These are phyloP conservation scores for Toxostoma redivivum DNA, from an alignment of 2,113 vertebrate genomes.

Conservation along the genomic window DNA sequence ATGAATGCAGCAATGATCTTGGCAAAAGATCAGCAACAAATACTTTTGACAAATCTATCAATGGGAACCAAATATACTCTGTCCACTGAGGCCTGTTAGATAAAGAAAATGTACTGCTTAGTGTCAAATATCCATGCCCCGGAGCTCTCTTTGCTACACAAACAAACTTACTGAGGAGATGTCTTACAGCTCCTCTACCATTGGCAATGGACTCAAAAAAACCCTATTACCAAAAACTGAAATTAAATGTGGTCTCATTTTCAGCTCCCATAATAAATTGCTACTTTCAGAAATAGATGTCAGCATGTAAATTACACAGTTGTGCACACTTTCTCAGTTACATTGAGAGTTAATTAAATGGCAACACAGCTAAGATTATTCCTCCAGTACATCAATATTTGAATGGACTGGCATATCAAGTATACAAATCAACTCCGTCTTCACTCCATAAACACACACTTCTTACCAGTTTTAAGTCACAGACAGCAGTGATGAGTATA, in stretches of 20 bases:
- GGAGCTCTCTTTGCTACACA: background rate
- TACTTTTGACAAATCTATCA: background rate
- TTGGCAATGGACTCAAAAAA: background rate
- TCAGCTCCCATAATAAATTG: background rate
- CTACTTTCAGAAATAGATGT: background rate
- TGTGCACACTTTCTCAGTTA: background rate
- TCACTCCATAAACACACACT: background rate
- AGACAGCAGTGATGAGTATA: background rate
- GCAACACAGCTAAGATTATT: background rate
- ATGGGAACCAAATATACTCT: background rate
- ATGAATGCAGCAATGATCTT: background rate
- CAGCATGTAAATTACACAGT: background rate
- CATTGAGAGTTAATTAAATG: background rate
- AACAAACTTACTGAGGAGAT: background rate
- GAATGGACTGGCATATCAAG: background rate
- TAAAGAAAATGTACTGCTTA: constrained; percentile 17
- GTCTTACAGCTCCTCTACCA: background rate
- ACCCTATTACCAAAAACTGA: background rate
- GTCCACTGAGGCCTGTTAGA: background rate
- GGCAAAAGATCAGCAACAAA: background rate
- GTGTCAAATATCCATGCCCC: constrained; percentile 15
- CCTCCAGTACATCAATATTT: background rate
- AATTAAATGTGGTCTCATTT: background rate
- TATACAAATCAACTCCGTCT: background rate
- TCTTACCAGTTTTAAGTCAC: background rate